phyloP scores from a whole-genome alignment of 2,113 vertebrate species.

The Brachypodius melanocephalos region DNA sequence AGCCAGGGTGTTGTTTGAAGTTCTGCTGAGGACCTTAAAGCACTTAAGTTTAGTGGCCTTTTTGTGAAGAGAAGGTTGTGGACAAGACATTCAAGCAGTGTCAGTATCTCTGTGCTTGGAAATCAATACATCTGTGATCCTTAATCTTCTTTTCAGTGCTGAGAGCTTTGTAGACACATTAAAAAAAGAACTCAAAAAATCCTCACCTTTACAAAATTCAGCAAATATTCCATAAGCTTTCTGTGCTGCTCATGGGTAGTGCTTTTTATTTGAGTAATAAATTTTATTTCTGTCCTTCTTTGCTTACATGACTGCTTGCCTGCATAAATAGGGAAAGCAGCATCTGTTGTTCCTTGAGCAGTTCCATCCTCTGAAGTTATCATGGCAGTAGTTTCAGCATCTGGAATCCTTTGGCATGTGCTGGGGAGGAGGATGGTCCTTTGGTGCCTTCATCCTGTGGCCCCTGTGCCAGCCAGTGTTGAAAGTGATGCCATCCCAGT shows the following conservation, averaged over 20 bases:
- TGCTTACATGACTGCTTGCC: neutral
- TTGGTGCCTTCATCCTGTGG: neutral
- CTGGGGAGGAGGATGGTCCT: neutral
- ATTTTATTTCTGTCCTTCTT: neutral
- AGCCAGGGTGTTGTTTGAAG: neutral
- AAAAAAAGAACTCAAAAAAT: neutral
- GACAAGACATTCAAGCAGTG: neutral
- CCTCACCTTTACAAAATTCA: neutral
- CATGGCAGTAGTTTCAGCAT: neutral
- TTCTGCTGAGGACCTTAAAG: neutral
- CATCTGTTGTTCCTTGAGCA: neutral
- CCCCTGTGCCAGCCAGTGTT: constrained; percentile 8
- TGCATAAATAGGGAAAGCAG: neutral
- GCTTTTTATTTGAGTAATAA: neutral
- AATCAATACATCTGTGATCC: neutral
- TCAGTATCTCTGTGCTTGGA: neutral
- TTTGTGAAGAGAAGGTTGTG: neutral
- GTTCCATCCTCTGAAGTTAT: neutral
- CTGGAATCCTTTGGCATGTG: neutral
- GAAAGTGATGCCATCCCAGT: neutral
- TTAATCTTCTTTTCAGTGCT: neutral
- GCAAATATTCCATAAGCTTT: neutral
- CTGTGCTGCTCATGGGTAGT: neutral
- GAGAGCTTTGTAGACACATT: neutral
- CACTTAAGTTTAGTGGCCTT: neutral